phyloP scores from a whole-genome alignment of 2,888 invertebrate genomes.

The Synergus laeviventris region DNA sequence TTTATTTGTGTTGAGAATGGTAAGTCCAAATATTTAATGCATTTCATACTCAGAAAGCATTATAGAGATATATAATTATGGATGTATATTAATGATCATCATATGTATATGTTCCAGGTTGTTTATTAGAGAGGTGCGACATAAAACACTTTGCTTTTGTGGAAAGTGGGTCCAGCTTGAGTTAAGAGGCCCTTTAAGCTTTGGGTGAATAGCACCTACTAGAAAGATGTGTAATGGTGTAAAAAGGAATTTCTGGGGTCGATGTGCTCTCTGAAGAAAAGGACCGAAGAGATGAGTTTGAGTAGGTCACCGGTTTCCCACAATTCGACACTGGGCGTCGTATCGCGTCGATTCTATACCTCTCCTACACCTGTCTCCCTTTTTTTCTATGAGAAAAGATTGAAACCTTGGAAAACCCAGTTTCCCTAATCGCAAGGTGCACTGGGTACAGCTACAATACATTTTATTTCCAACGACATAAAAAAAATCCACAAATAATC shows the following conservation, averaged over 20 bases:
- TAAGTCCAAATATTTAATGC: too few species aligned
- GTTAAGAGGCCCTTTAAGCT: constrained; percentile 31
- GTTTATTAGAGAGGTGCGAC: background rate
- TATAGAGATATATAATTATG: too few species aligned
- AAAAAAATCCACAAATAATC: too few species aligned
- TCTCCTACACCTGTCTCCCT: constrained; percentile 56
- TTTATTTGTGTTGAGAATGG: background rate
- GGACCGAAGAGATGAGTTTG: constrained; percentile 44
- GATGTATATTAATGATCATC: too few species aligned
- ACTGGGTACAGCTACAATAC: background rate
- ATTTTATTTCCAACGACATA: background rate
- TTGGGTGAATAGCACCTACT: constrained; percentile 21
- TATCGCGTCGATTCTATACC: constrained; percentile 46
- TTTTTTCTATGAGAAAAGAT: constrained; percentile 28
- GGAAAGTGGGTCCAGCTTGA: constrained; percentile 17
- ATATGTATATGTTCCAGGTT: too few species aligned
- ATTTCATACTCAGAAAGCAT: too few species aligned
- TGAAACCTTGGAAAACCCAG: constrained; percentile 5
- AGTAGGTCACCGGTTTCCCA: constrained; percentile 66
- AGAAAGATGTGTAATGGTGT: constrained; percentile 43
- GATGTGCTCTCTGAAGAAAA: constrained; percentile 56
- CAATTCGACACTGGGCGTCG: constrained; percentile 62
- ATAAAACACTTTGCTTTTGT: constrained; percentile 3
- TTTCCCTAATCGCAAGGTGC: constrained; percentile 36
- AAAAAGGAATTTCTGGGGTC: constrained; percentile 59